Evolutionary conservation across 2,113 vertebrate species (phyloP), one percentile per base, ranked within the genome.

Genomic region (Thinocorus orbignyianus): DNA sequence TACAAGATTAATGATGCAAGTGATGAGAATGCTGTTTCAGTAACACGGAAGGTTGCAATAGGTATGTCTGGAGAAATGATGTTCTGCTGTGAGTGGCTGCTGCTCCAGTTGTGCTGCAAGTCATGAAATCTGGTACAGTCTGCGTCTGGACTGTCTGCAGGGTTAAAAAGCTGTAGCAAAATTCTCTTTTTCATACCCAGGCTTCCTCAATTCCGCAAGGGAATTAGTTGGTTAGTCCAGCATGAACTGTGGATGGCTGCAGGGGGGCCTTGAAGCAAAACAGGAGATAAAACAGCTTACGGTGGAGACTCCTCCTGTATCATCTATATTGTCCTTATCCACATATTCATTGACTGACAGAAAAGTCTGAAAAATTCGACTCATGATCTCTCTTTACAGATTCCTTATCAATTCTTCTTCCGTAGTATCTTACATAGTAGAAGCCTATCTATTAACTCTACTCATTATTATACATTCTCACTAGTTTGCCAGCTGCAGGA

Each of bases 21-120:
- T 15, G 57, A 71, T 72, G 39, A 64, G 57, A 68, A 91, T 46
- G 42, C 83, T 70, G 64, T 69, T 88, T 44, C n/a, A 37, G 48
- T 0, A 0, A 37, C 0, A 2, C 20, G 57, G 39, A 82, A 74
- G 46, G 35, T 71, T 71, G 15, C n/a, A 24, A 17, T 28, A 81
- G 25, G 13, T 82, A 19, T 54, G 65, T 61, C 41, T 7, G 13
- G 48, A 14, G 51, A 68, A 87, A 81, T 1, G 7, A 31, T 16
- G 39, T 37, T 87, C 61, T 88, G 55, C 88, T 84, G 41, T 35
- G 26, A 41, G 41, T 65, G 54, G 8, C 35, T 22, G 31, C 64
- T 44, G 58, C 14, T 64, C 52, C 72, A 35, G 30, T 71, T 3
- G 4, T 35, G 33, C 55, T 87, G 54, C 48, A 83, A 61, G 33